Percentiles rank a stretch among this genome's conserved stretches.
phyloP scores from a whole-genome alignment of 64 coral and sea anemone genomes.

The Actinia equina region DNA sequence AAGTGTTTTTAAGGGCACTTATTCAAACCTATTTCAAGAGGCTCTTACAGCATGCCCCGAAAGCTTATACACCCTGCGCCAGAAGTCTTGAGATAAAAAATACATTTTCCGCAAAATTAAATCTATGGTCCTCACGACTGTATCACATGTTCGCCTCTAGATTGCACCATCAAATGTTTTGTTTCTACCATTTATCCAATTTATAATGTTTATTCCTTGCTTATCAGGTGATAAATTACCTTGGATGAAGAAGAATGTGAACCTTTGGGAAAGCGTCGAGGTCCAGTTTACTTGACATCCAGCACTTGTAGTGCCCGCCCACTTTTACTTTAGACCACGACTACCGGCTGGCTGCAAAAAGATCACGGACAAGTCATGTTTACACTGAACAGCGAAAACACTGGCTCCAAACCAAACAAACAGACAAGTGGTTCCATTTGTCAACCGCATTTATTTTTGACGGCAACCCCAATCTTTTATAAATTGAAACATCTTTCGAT shows the following conservation, averaged over 20 bases:
- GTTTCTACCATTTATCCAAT: not conserved
- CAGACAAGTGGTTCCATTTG: slow-evolving; percentile 4
- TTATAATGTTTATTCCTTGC: not conserved
- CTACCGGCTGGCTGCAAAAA: not conserved
- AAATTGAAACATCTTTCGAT: not conserved
- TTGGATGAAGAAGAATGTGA: not conserved
- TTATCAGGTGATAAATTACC: not conserved
- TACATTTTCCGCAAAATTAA: not conserved
- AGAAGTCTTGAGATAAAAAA: not conserved
- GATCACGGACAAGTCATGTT: not conserved
- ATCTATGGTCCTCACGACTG: not conserved
- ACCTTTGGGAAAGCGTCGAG: not conserved
- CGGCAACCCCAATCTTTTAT: not conserved
- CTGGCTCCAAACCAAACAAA: not conserved
- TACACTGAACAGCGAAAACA: not conserved
- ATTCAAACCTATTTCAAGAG: not conserved
- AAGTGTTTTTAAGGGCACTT: not conserved
- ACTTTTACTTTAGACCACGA: not conserved
- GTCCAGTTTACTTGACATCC: slow-evolving; percentile 3
- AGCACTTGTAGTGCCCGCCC: slow-evolving; percentile 6
- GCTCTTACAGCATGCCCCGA: not conserved
- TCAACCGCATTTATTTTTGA: not conserved
- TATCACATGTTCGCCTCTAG: not conserved
- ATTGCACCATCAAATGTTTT: not conserved
- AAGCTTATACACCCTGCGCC: not conserved